Percentiles rank a stretch among this genome's conserved stretches.
Conservation (phyloP, 53 echinoderm and acorn worm genomes). For the Arbacia lixula region DNA sequence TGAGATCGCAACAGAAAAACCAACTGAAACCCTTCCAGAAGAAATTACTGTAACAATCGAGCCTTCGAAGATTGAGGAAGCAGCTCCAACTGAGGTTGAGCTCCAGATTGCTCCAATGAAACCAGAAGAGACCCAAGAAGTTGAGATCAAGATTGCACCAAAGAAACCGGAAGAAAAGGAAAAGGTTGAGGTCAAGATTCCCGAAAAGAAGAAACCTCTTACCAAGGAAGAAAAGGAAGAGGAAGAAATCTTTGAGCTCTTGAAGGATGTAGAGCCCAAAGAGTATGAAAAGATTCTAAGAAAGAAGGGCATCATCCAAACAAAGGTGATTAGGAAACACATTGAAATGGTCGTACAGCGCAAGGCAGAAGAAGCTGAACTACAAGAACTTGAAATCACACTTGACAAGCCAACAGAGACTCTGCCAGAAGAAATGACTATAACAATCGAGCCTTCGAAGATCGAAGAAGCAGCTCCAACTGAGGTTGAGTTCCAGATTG, state of each 20-base stretch:
- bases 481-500: conserved; percentile 21
- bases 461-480: conserved; percentile 40
- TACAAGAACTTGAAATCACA: conserved; percentile 4
- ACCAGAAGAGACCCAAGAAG: conserved; percentile 45
- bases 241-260: conserved; percentile 61
- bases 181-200: not conserved
- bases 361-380: conserved; percentile 56
- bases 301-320: conserved; percentile 46
- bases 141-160: conserved; percentile 1
- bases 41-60: not conserved
- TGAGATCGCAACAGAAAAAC: conserved; percentile 35
- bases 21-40: conserved; percentile 50
- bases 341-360: conserved; percentile 60
- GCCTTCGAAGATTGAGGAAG: not conserved
- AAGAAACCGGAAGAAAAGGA: not conserved
- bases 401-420: not conserved
- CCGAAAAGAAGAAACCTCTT: not conserved
- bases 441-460: not conserved
- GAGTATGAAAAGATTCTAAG: conserved; percentile 56
- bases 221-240: conserved; percentile 1
- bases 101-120: not conserved
- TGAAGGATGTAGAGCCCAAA: conserved; percentile 65
- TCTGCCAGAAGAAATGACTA: not conserved
- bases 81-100: conserved; percentile 7
- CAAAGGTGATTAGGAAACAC: conserved; percentile 60